Evolutionary conservation across 2,888 invertebrate genomes (phyloP), one percentile per base, ranked within the genome.

Genomic region (Leptinotarsa juncta): DNA sequence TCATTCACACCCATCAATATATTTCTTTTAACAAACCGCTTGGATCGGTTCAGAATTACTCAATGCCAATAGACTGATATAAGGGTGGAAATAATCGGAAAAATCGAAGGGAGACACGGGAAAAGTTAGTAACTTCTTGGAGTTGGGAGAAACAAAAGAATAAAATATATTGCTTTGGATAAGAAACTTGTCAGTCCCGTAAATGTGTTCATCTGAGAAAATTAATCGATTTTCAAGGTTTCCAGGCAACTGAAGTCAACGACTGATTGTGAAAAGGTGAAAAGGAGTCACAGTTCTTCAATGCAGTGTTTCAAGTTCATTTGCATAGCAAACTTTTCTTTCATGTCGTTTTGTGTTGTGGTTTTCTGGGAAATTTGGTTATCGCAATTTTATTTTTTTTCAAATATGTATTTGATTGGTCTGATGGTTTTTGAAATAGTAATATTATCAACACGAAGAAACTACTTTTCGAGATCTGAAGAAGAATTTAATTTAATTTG

Each of bases 141-240:
- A 73, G 62, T 69, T 69, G 51, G 68, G 55, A 51, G 82, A 86
- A 87, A 87, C 86, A 87, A 87, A 87, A 85, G 86, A 86, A 87
- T 84, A 85, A 86, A 87, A 88, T 86, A 87, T 87, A 88, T 88
- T 87, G 87, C 85, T 82, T 81, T 80, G 86, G 87, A 88, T 88
- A 88, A 87, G 87, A 86, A 87, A 87, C 86, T 87, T 88, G 88
- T 88, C 88, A 88, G 88, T 85, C 86, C 84, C 83, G 84, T 84
- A 84, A 84, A 86, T 84, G 86, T 86, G 87, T 86, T 88, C 87
- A 88, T 87, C 87, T 87, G 84, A 86, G 87, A 87, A 87, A 88
- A 88, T 88, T 87, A 87, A 88, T 88, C 87, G 51, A 51, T 67
- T 20, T 67, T 49, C 49, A 23, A 26, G 20, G 60, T 60, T 60